Conservation (phyloP, 2,113 vertebrate species). For the Clarias macrocephalus region DNA sequence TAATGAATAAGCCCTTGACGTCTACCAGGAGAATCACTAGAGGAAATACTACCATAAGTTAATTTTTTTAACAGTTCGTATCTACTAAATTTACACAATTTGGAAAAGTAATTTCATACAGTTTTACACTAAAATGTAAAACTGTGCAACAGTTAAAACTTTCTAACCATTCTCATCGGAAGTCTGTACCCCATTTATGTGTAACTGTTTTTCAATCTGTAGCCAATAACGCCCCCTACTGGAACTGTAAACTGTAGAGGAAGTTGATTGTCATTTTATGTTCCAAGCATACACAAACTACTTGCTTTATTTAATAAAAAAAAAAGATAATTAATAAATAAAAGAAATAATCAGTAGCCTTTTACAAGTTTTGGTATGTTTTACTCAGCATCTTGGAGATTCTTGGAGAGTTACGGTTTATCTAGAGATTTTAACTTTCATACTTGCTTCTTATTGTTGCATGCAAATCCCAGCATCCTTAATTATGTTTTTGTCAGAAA, state of each 20-base stretch:
- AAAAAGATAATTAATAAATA: no score
- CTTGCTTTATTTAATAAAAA: not conserved
- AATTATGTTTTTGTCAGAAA: not conserved
- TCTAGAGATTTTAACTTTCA: not conserved
- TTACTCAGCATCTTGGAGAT: not conserved
- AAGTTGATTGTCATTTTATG: not conserved
- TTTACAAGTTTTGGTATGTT: not conserved
- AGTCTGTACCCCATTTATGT: not conserved
- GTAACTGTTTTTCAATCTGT: not conserved
- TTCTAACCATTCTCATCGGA: not conserved
- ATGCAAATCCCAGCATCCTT: not conserved
- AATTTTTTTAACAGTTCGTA: not conserved
- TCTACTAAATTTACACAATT: not conserved
- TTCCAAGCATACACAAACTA: not conserved
- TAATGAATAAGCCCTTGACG: constrained; percentile 39
- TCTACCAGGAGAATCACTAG: not conserved
- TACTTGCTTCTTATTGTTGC: not conserved
- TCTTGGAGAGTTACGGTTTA: not conserved
- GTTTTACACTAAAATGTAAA: not conserved
- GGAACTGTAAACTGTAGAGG: not conserved
- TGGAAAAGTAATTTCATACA: not conserved
- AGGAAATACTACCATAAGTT: not conserved
- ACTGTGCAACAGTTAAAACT: no score
- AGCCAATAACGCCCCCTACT: constrained; percentile 25
- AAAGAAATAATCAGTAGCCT: not conserved